Evolutionary conservation across 2,797 vertebrate species (phyloP), one percentile per base, ranked within the genome.

Genomic region (Catharus ustulatus): DNA sequence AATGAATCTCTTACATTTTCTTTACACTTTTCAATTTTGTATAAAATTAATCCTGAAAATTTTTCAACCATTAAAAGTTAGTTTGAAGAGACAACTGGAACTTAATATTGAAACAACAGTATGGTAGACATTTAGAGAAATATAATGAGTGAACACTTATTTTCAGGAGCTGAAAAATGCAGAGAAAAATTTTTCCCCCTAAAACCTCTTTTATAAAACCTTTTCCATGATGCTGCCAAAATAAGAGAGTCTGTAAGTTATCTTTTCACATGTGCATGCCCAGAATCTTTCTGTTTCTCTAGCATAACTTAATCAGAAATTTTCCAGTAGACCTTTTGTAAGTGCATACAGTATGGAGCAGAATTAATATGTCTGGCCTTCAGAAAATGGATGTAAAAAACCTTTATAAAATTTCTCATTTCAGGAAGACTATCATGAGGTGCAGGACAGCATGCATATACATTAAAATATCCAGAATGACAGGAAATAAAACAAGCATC

Each of bases 271-370:
- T 77, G 21, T 91, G 73, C 30, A 15, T 91, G 52, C 82, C 63
- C 48, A 76, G 67, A 87, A 71, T 84, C 48, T 82, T 90, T 92
- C 73, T 27, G 48, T 79, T 92, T 91, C 62, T 87, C 24, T 54
- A 77, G 30, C 54, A 36, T 83, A 92, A 68, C 38, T 91, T 75
- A 43, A 77, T 94, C 46, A 77, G 62, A 83, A 38, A 18, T 46
- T 84, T 94, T 94, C 85, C 73, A 86, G 40, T 72, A 84, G n/a
- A 66, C 58, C 30, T 87, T 82, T 30, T 80, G 24, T 69, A 83
- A 79, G 30, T 84, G 21, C 15, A 12, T 18, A 19, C 27, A 61
- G n/a, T 36, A 57, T n/a, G 21, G 68, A 91, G 14, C 45, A 80
- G 78, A 89, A 80, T 80, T 57, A 80, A 27, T 81, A 51, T 71